These are phyloP conservation scores for Melipona bicolor DNA, from an alignment of 2,888 invertebrate genomes.

Conservation along the genomic window DNA sequence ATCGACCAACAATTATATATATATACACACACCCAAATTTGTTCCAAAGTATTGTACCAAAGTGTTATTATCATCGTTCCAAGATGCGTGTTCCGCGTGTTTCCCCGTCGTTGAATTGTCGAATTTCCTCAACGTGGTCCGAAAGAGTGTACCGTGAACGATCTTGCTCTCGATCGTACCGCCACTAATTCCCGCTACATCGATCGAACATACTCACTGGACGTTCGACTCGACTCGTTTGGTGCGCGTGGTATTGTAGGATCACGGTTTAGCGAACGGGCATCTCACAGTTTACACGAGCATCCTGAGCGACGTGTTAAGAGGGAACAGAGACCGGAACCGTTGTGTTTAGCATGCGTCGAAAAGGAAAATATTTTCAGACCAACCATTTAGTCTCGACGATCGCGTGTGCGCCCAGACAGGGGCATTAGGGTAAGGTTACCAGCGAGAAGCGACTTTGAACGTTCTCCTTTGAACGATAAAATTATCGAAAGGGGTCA, in stretches of 20 bases:
- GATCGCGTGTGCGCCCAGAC: slow-evolving; percentile 27
- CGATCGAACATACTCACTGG: slow-evolving; percentile 5
- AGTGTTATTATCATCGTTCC: not conserved
- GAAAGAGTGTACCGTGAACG: not conserved
- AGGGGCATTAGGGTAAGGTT: slow-evolving; percentile 45
- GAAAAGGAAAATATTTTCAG: slow-evolving; percentile 53
- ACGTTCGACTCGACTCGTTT: slow-evolving; percentile 36
- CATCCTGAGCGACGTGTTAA: slow-evolving; percentile 30
- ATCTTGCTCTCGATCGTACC: not conserved
- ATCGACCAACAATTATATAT: not conserved
- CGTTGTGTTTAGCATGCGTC: slow-evolving; percentile 51
- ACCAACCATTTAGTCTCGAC: slow-evolving; percentile 39
- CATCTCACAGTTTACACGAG: slow-evolving; percentile 47
- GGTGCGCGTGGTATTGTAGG: slow-evolving; percentile 14
- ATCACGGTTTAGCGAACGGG: slow-evolving; percentile 40
- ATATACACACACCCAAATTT: not conserved
- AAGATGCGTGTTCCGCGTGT: not conserved
- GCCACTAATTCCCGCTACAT: not conserved
- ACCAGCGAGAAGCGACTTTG: not conserved
- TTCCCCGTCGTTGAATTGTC: not conserved
- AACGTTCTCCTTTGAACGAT: not conserved
- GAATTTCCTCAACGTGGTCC: not conserved
- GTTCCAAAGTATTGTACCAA: not conserved
- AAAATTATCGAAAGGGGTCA: not conserved
- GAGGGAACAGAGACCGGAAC: slow-evolving; percentile 36